Evolutionary conservation across 2,797 vertebrate genomes (phyloP).

Genomic region (Thamnophis elegans): DNA sequence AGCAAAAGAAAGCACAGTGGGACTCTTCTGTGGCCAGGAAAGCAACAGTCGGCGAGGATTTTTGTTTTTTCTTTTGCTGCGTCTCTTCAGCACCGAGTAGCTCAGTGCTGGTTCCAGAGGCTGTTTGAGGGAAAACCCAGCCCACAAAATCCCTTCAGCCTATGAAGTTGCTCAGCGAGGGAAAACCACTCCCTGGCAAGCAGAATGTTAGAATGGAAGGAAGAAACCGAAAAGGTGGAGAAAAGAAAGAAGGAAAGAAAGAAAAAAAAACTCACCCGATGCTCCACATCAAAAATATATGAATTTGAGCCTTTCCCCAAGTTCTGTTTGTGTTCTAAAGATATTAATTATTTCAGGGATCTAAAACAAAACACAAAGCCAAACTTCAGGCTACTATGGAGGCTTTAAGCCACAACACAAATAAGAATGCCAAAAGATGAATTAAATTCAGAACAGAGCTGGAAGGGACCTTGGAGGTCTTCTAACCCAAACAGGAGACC

Average conservation of each 20-base stretch:
- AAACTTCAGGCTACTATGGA: background rate
- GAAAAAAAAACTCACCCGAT: background rate
- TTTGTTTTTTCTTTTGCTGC: background rate
- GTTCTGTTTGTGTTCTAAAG: background rate
- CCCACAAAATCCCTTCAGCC: conserved; percentile 55
- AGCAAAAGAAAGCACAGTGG: background rate
- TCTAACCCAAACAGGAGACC: background rate
- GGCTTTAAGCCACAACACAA: background rate
- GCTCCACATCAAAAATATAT: background rate
- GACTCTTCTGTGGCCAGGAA: background rate
- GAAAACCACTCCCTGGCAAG: conserved; percentile 65
- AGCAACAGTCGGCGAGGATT: background rate
- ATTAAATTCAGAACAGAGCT: background rate
- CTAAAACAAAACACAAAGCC: background rate
- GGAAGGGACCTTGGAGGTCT: background rate
- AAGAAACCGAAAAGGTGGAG: background rate
- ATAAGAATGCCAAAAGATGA: background rate
- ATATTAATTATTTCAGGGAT: background rate
- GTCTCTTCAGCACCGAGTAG: conserved; percentile 12
- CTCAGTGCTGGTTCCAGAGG: conserved; percentile 30
- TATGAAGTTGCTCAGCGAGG: conserved; percentile 50
- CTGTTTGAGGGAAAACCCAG: conserved; percentile 19
- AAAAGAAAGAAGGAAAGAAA: background rate
- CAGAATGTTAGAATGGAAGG: background rate
- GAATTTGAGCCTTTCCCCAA: background rate